Conservation (phyloP, 2,888 invertebrate species). For the Chaetogeoica ovagalla region DNA sequence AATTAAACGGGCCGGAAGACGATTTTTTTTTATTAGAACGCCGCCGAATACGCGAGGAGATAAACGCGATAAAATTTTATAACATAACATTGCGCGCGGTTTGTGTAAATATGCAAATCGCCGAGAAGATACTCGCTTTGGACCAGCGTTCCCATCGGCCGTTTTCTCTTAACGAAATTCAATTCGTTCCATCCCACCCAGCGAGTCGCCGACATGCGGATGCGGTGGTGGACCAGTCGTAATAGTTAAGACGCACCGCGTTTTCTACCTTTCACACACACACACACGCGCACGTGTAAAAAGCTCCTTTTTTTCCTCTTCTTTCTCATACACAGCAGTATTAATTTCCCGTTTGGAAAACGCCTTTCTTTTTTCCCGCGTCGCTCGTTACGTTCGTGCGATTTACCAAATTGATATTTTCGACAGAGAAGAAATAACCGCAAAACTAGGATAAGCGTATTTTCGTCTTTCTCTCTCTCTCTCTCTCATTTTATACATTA, state of each 20-base stretch:
- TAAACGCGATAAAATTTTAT: constrained; percentile 2
- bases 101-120: constrained; percentile 4
- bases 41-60: not conserved
- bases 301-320: not conserved
- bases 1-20: constrained; percentile 15
- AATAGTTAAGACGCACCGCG: not conserved
- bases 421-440: not conserved
- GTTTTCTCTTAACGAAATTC: not conserved
- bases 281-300: not conserved
- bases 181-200: not conserved
- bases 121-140: not conserved
- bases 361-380: no score
- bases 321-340: not conserved
- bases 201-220: no score
- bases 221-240: no score
- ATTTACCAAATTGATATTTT: not conserved
- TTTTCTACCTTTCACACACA: not conserved
- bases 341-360: not conserved
- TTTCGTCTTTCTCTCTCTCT: no score
- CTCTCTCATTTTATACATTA: no score
- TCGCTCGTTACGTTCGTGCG: no score
- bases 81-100: not conserved
- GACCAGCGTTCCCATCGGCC: no score
- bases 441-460: not conserved
- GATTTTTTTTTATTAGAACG: not conserved